Evolutionary conservation across 2,888 invertebrate species (phyloP).

Genomic region (Xylota sylvarum): DNA sequence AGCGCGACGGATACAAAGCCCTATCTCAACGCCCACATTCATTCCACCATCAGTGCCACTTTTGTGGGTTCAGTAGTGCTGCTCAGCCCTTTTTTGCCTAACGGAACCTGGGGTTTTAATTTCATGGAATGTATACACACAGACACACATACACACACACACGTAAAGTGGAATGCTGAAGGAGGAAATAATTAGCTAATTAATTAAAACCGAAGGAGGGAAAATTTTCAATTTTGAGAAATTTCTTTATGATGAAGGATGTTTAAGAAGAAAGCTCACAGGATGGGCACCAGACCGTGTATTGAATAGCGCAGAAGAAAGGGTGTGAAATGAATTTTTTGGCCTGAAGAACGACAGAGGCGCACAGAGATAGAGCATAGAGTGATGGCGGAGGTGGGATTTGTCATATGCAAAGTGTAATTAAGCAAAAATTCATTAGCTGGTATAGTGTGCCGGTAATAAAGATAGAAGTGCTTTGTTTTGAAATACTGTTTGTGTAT

Average conservation of each 20-base stretch:
- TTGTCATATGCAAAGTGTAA: conserved; percentile 16
- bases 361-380: too few species aligned
- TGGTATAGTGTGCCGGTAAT: background rate
- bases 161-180: conserved; percentile 15
- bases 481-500: background rate
- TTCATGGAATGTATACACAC: background rate
- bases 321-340: background rate
- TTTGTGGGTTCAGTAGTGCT: background rate
- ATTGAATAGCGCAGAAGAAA: background rate
- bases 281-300: background rate
- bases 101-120: conserved; percentile 1
- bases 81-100: conserved; percentile 8
- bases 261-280: background rate
- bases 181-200: conserved; percentile 66
- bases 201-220: conserved; percentile 47
- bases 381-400: background rate
- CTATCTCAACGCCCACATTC: conserved; percentile 11
- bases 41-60: background rate
- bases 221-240: conserved; percentile 57
- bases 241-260: conserved; percentile 10
- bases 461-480: background rate
- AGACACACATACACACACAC: conserved; percentile 4
- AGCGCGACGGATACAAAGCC: conserved; percentile 19
- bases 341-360: background rate
- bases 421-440: conserved; percentile 4